phyloP scores from a whole-genome alignment of 2,888 invertebrate genomes.

The Tipula vernalis region DNA sequence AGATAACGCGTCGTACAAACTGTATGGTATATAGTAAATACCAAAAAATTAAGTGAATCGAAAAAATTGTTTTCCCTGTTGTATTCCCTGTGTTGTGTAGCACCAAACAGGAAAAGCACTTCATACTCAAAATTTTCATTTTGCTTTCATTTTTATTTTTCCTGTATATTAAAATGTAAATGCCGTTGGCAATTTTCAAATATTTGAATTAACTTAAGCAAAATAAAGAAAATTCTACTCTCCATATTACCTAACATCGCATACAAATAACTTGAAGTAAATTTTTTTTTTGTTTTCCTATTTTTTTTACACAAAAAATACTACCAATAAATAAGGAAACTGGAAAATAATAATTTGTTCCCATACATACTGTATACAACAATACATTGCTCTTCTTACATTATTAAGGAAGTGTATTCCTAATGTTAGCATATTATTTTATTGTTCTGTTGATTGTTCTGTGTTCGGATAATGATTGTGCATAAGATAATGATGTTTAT shows the following conservation, averaged over 20 bases:
- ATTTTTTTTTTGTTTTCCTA: background rate
- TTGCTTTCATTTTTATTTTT: background rate
- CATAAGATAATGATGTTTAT: background rate
- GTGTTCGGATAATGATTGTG: background rate
- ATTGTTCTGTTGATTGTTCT: background rate
- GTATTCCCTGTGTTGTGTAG: background rate
- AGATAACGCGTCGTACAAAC: background rate
- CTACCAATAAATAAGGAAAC: background rate
- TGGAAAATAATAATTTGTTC: background rate
- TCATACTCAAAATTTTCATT: background rate
- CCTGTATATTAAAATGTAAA: background rate
- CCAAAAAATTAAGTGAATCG: background rate
- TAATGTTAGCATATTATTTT: background rate
- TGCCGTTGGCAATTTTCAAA: background rate
- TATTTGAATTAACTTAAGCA: background rate
- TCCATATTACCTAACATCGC: background rate
- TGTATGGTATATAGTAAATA: too few relatives aligned
- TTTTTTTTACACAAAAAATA: background rate
- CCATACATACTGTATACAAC: background rate
- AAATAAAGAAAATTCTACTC: background rate
- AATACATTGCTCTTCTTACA: background rate
- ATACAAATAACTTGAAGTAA: background rate
- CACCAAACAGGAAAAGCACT: background rate
- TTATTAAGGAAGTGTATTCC: background rate
- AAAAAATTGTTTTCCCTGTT: background rate